Conservation (phyloP, 2,797 vertebrate species). For the Phataginus tetradactyla region DNA sequence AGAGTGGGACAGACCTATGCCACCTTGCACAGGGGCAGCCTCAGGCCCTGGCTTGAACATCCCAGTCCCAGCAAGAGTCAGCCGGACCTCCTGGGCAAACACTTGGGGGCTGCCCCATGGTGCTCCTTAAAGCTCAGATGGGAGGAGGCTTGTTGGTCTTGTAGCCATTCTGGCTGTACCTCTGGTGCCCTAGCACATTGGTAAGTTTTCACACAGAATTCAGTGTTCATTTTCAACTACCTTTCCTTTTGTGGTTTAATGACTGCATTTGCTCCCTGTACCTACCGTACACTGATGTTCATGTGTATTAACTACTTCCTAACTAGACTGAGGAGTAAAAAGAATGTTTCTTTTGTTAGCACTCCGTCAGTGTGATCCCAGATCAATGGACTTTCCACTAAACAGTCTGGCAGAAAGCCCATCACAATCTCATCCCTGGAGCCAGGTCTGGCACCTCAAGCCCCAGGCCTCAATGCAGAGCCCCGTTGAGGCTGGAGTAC, state of each 20-base stretch:
- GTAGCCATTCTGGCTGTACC: neutral
- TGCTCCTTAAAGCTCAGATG: neutral
- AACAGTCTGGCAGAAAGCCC: neutral
- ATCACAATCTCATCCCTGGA: neutral
- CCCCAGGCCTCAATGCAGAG: neutral
- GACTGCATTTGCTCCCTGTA: too few species aligned
- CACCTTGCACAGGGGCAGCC: neutral
- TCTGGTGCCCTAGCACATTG: neutral
- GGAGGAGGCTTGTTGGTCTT: neutral
- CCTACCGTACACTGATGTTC: fast-evolving
- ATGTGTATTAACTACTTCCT: fast-evolving
- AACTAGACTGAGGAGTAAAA: neutral
- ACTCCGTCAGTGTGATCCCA: neutral
- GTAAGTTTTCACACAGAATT: neutral
- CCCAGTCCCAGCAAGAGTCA: neutral
- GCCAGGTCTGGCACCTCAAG: neutral
- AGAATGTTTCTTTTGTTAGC: neutral
- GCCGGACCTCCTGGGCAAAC: neutral
- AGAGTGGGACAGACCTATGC: neutral
- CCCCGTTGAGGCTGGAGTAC: neutral
- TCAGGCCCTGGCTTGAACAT: neutral
- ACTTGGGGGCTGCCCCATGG: neutral
- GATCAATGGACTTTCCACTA: neutral
- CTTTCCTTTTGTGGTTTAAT: neutral
- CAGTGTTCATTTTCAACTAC: neutral